Evolutionary conservation across 64 coral and sea anemone species (phyloP), one percentile per base, ranked within the genome.

Genomic region (Stichodactyla mertensii): DNA sequence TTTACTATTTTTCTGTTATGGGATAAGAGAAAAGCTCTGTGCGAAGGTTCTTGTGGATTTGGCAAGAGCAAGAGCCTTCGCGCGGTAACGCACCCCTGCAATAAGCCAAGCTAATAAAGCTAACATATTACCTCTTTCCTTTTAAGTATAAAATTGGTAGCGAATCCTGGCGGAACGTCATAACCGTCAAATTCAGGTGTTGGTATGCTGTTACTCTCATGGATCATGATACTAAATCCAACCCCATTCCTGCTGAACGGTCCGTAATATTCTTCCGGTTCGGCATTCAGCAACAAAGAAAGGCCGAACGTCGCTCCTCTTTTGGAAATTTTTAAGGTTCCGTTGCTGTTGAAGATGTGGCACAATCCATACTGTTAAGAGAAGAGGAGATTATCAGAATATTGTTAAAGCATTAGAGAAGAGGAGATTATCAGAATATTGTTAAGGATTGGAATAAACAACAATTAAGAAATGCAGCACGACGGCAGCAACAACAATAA

Each of bases 181-280:
- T 23, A 66, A 22, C 77, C 85, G 15, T 83, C 36, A 8, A 86
- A 16, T 0, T 87, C 89, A 4, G 80, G 52, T 13, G 10, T 58
- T 20, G 84, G 85, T 57, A 23, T 28, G 4, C 45, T 70, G 5
- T 69, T 62, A 51, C 82, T 85, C 58, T 91, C 89, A 53, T 91
- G 89, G 28, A 91, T 15, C 84, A 87, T 16, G 57, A 91, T 45
- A 20, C 77, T 86, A 26, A 91, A 91, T 20, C 89, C 89, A n/a
- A 80, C 61, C 5, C 85, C 84, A 23, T 71, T 28, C n/a, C 24
- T 55, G 52, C 77, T 91, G 57, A 81, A 83, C 36, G 11, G 51
- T 20, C 89, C 85, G 55, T 91, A 87, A 83, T 91, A 91, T 16
- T 91, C 84, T 7, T 82, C 56, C 0, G 89, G 54, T 64, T 86